Evolutionary conservation across 2,797 vertebrate genomes (phyloP).

Genomic region (Hafferia zeledoni): DNA sequence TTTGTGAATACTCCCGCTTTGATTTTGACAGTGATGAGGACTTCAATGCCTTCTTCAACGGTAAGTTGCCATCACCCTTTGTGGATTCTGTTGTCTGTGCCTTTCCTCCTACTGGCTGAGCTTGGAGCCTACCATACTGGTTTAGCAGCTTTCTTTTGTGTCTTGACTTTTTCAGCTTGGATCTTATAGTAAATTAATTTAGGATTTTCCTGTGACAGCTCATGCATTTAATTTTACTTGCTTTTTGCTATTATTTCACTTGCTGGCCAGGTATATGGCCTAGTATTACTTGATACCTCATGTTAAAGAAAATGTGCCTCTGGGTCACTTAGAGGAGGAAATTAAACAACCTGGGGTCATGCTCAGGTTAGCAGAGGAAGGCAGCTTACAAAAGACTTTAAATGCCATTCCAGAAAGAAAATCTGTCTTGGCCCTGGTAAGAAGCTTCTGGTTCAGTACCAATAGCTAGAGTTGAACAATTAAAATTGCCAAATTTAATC

Average conservation of each 20-base stretch:
- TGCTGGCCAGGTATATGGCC: neutral
- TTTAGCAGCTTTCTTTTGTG: neutral
- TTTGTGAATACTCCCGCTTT: constrained; percentile 91
- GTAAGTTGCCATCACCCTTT: constrained; percentile 75
- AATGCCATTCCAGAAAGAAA: neutral
- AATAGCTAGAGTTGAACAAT: neutral
- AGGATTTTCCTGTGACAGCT: neutral
- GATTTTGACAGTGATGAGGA: constrained; percentile 98
- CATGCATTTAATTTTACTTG: neutral
- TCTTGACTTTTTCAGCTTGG: neutral
- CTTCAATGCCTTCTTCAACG: constrained; percentile 92
- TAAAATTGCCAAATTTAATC: neutral
- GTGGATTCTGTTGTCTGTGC: neutral
- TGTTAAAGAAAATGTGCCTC: neutral
- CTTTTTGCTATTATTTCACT: neutral
- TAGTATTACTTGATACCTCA: neutral
- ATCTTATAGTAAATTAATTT: neutral
- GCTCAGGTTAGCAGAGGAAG: neutral
- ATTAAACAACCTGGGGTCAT: neutral
- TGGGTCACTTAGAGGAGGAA: neutral
- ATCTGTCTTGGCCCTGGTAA: neutral
- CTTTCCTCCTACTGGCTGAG: neutral
- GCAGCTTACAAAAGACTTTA: neutral
- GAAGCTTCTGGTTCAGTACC: neutral
- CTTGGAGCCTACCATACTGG: neutral